These are phyloP conservation scores for Iselma pallidipennis DNA, from an alignment of 2,888 invertebrate genomes.

Conservation along the genomic window DNA sequence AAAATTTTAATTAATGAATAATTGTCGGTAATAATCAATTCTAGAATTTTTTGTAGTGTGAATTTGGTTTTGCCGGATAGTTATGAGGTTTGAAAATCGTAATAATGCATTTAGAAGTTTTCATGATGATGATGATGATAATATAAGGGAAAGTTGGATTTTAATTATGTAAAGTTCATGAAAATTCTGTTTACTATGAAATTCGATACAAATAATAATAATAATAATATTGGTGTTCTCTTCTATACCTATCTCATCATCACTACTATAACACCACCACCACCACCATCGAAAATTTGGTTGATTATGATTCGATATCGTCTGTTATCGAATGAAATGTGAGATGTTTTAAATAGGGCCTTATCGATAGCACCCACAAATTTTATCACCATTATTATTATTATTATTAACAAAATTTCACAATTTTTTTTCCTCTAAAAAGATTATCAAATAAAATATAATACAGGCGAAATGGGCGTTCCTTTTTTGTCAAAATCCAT, in stretches of 20 bases:
- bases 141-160: conserved; percentile 22
- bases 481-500: too few relatives aligned
- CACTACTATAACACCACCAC: too few relatives aligned
- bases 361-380: neutral
- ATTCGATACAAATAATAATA: conserved; percentile 15
- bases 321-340: neutral
- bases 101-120: neutral
- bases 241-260: neutral
- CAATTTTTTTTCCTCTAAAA: too few relatives aligned
- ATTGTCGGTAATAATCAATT: too few relatives aligned
- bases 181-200: conserved; percentile 24
- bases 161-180: conserved; percentile 23
- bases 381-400: neutral
- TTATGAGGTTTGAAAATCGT: too few relatives aligned
- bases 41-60: too few relatives aligned
- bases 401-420: neutral
- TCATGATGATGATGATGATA: too few relatives aligned
- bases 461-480: too few relatives aligned
- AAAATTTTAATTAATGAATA: too few relatives aligned
- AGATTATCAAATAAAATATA: too few relatives aligned
- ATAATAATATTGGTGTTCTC: too few relatives aligned
- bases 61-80: too few relatives aligned
- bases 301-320: neutral
- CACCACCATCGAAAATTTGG: neutral
- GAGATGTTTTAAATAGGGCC: neutral